Conservation (phyloP, 1,140 invertebrate species). For the Oedothorax gibbosus region DNA sequence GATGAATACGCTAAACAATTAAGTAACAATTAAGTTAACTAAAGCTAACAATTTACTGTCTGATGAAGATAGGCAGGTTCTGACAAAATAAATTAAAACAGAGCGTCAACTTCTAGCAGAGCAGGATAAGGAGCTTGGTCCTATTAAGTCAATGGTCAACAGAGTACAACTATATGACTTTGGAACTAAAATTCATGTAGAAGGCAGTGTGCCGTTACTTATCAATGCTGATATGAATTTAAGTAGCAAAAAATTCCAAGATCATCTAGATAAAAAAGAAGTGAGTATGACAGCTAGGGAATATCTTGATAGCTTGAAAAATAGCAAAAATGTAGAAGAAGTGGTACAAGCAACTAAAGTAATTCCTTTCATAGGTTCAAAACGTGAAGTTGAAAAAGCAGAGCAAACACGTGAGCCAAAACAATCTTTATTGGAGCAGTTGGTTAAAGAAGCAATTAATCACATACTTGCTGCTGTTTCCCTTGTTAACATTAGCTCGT, state of each 20-base stretch:
- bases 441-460: slow-evolving; percentile 54
- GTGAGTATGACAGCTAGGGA: slow-evolving; percentile 51
- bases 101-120: slow-evolving; percentile 52
- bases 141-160: slow-evolving; percentile 39
- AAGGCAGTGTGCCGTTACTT: slow-evolving; percentile 39
- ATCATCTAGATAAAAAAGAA: slow-evolving; percentile 47
- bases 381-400: slow-evolving; percentile 45
- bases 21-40: too few relatives aligned
- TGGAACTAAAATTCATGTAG: slow-evolving; percentile 50
- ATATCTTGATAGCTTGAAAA: slow-evolving; percentile 52
- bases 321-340: slow-evolving; percentile 41
- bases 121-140: slow-evolving; percentile 47
- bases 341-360: slow-evolving; percentile 43
- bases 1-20: too few relatives aligned
- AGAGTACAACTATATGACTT: slow-evolving; percentile 53
- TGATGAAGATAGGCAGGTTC: slow-evolving; percentile 33
- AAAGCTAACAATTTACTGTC: slow-evolving; percentile 42
- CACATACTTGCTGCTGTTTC: slow-evolving; percentile 31
- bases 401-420: slow-evolving; percentile 45
- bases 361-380: slow-evolving; percentile 47
- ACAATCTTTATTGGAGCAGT: slow-evolving; percentile 43
- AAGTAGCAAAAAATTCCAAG: slow-evolving; percentile 51
- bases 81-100: slow-evolving; percentile 51
- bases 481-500: slow-evolving; percentile 15
- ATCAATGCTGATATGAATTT: slow-evolving; percentile 53